A percentile compares a stretch with the other conserved stretches of the same genome.
phyloP scores from a whole-genome alignment of 2,113 vertebrate species.

The Hipposideros armiger region DNA sequence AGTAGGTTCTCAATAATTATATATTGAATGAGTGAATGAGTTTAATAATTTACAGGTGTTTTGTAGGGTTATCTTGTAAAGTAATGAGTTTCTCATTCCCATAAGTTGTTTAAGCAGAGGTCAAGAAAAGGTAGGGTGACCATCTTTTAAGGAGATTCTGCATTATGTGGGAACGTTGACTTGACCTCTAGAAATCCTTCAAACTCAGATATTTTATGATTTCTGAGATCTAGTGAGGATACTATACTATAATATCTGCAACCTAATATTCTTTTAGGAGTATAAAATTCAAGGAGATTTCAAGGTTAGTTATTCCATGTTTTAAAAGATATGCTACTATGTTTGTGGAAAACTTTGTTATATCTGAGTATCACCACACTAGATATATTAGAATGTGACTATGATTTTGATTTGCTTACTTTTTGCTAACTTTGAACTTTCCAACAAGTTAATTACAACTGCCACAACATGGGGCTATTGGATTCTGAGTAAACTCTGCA shows the following conservation, averaged over 20 bases:
- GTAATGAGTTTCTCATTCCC: not conserved
- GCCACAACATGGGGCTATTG: not conserved
- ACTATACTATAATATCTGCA: not conserved
- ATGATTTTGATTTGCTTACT: not conserved
- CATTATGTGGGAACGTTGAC: not conserved
- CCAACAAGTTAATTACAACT: not conserved
- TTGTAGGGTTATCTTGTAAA: not conserved
- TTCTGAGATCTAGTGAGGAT: not conserved
- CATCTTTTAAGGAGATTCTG: not conserved
- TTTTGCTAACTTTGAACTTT: not conserved
- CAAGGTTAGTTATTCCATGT: not conserved
- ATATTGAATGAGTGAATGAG: constrained; percentile 5
- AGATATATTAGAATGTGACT: not conserved
- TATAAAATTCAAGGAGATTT: constrained; percentile 41
- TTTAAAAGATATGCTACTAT: not conserved
- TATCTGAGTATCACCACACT: not conserved
- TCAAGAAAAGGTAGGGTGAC: not conserved
- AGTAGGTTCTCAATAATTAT: not conserved
- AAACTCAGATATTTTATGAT: constrained; percentile 1
- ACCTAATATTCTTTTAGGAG: not conserved
- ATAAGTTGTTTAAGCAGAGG: not conserved
- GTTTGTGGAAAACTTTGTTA: not conserved
- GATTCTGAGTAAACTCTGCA: not conserved
- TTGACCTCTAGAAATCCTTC: not conserved
- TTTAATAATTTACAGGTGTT: not conserved